These are phyloP conservation scores for Xiphorhynchus elegans DNA, from an alignment of 2,113 vertebrate genomes.

Conservation along the genomic window DNA sequence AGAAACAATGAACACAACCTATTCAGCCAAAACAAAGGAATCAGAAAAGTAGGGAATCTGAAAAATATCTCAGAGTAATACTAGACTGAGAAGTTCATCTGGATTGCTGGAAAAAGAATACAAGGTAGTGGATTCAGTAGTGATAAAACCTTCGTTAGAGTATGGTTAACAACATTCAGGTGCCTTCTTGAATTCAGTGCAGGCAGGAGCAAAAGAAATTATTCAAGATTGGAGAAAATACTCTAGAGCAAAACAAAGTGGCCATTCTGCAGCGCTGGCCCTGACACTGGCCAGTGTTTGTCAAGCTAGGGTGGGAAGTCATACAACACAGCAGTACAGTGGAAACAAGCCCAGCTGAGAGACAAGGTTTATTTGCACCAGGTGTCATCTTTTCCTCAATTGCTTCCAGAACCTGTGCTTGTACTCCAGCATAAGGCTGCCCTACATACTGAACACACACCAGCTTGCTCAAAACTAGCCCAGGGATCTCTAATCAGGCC, in stretches of 20 bases:
- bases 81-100: neutral
- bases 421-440: neutral
- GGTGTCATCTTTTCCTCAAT: neutral
- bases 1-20: neutral
- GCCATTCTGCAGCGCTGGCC: neutral
- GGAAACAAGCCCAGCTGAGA: neutral
- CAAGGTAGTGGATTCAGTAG: neutral
- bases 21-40: neutral
- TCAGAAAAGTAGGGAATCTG: neutral
- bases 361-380: neutral
- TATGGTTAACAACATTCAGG: neutral
- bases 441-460: rapidly evolving
- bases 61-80: neutral
- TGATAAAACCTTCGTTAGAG: neutral
- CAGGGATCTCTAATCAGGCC: neutral
- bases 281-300: neutral
- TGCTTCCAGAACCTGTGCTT: neutral
- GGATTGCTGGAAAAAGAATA: neutral
- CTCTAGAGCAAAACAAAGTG: neutral
- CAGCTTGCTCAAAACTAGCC: neutral
- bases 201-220: neutral
- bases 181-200: neutral
- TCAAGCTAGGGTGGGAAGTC: neutral
- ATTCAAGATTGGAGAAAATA: neutral
- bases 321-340: rapidly evolving